These are phyloP conservation scores for Leptinotarsa rubiginosa DNA, from an alignment of 2,888 invertebrate species.

Conservation along the genomic window DNA sequence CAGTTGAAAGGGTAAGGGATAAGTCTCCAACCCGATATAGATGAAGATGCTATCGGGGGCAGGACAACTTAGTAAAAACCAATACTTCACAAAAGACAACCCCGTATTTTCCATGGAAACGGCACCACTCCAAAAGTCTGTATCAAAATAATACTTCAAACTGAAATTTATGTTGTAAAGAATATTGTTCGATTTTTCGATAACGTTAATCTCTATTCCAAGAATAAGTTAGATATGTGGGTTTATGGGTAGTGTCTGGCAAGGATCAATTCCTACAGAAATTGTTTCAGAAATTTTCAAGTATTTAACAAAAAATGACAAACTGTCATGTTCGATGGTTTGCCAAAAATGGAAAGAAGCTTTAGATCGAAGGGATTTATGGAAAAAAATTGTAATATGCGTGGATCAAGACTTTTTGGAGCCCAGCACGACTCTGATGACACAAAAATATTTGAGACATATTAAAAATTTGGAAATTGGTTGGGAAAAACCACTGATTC, in stretches of 20 bases:
- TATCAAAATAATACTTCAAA: background rate
- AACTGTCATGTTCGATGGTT: constrained; percentile 58
- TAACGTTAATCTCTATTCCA: background rate
- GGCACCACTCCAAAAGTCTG: background rate
- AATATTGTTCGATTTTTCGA: background rate
- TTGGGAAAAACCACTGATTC: constrained; percentile 66
- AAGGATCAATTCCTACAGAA: constrained; percentile 57
- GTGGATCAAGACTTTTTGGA: constrained; percentile 61
- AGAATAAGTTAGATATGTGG: constrained; percentile 21
- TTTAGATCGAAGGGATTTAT: constrained; percentile 55
- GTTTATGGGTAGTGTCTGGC: constrained; percentile 48
- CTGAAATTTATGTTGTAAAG: constrained; percentile 13
- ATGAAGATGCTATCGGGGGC: no score
- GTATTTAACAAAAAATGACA: constrained; percentile 57
- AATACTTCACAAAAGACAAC: no score
- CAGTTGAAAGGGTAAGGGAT: no score
- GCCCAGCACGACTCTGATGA: constrained; percentile 56
- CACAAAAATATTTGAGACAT: constrained; percentile 64
- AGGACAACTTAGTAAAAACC: no score
- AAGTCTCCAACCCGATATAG: no score
- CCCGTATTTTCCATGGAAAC: background rate
- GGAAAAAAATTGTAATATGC: constrained; percentile 58
- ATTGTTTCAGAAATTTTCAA: constrained; percentile 57
- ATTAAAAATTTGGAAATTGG: constrained; percentile 66
- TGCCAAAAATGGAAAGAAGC: constrained; percentile 59